phyloP scores from a whole-genome alignment of 2,888 invertebrate species.

The Trichogramma dendrolimi region DNA sequence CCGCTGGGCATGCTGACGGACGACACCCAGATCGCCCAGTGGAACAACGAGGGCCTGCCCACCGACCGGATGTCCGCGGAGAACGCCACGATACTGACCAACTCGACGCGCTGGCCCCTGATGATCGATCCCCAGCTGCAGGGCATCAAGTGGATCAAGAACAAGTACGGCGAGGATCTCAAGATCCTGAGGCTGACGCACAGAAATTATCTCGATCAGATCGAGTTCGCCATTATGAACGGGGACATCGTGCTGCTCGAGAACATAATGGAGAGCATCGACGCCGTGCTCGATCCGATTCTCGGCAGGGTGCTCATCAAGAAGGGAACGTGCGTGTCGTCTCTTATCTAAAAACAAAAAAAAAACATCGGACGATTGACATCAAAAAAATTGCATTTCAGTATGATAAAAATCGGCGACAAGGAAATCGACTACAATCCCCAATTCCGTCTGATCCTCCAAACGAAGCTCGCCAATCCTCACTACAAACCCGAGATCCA shows the following conservation, averaged over 20 bases:
- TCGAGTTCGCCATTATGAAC: slow-evolving; percentile 70
- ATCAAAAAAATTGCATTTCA: slow-evolving; percentile 7
- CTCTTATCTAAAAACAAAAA: neutral
- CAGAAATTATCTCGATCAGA: slow-evolving; percentile 76
- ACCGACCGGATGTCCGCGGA: slow-evolving; percentile 91
- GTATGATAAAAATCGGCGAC: slow-evolving; percentile 80
- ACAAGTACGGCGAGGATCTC: slow-evolving; percentile 70
- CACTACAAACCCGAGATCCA: slow-evolving; percentile 97
- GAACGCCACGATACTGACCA: slow-evolving; percentile 86
- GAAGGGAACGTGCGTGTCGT: slow-evolving; percentile 64
- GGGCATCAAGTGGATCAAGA: slow-evolving; percentile 93
- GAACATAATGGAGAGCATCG: slow-evolving; percentile 83
- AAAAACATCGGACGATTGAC: neutral
- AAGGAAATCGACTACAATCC: slow-evolving; percentile 86
- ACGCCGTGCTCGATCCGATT: slow-evolving; percentile 86
- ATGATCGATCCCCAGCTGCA: slow-evolving; percentile 93
- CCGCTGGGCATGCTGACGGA: slow-evolving; percentile 83
- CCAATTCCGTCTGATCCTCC: slow-evolving; percentile 77
- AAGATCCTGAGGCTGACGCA: slow-evolving; percentile 74
- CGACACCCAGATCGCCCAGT: slow-evolving; percentile 85
- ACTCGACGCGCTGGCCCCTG: slow-evolving; percentile 87
- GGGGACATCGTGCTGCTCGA: slow-evolving; percentile 80
- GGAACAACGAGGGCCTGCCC: slow-evolving; percentile 93
- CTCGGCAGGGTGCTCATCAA: slow-evolving; percentile 84
- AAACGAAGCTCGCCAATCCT: slow-evolving; percentile 91